Evolutionary conservation across 2,797 vertebrate genomes (phyloP), one percentile per base, ranked within the genome.

Genomic region (Podarcis siculus): DNA sequence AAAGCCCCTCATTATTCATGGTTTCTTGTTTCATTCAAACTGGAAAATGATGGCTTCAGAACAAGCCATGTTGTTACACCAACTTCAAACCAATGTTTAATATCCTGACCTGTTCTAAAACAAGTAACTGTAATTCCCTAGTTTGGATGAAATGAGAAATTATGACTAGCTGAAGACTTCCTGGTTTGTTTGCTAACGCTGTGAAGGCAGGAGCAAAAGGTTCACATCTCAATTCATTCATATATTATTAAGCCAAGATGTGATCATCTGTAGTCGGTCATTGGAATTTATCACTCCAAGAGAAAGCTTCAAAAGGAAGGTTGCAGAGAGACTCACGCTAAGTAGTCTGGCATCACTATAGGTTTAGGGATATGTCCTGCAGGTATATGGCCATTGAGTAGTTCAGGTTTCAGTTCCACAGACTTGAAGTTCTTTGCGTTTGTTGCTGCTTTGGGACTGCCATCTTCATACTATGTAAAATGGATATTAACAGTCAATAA

Each of bases 291-390:
- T 13, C 19, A 23, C 17, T n/a, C 2, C 67, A 45, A 72, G 10
- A 72, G 85, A 77, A 58, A 89, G 27, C 8, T 77, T 8, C 1
- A 83, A 45, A 69, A 21, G 32, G 72, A 55, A 8, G 27, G 8
- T 72, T 39, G 42, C 27, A 35, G 78, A 82, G 2, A 15, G 79
- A 98, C 98, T 97, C 94, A 99, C 99, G 97, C 98, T 9, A 99
- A 96, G 35, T 99, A 99, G 95, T 99, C 99, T 0, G 99, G 98
- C 95, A 99, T 98, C 86, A 99, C 97, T 19, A 99, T 98, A 0
- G 99, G 98, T 90, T 98, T 99, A 0, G 99, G 99, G 86, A 99
- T 98, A 96, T 99, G 97, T 45, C 99, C 99, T 0, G 98, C 96
- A 1, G 98, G 99, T 84, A 99, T 99, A 19, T 97, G 94, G 58